These are phyloP conservation scores for Enhydra lutris DNA, from an alignment of 2,113 vertebrate species.

Conservation along the genomic window DNA sequence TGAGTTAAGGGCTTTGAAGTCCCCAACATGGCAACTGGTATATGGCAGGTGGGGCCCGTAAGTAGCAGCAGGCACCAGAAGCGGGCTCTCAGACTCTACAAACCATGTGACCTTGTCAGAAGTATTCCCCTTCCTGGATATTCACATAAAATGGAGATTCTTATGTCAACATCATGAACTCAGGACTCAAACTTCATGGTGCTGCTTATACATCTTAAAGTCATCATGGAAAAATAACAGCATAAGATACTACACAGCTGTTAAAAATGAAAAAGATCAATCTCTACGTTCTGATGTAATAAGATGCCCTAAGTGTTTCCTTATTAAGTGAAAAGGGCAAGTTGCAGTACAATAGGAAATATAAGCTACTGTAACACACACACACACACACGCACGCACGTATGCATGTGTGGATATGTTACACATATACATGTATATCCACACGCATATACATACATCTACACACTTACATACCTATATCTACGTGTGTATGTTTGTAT, in stretches of 20 bases:
- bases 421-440: no score
- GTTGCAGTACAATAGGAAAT: not conserved
- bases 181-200: not conserved
- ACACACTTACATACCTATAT: not conserved
- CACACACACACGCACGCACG: not conserved
- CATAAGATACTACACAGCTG: not conserved
- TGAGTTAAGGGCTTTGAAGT: not conserved
- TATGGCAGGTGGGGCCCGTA: not conserved
- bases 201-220: not conserved
- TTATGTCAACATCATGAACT: not conserved
- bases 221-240: not conserved
- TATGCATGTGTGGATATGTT: not conserved
- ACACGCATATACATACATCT: not conserved
- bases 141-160: conserved; percentile 6
- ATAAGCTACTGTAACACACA: not conserved
- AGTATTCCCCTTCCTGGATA: not conserved
- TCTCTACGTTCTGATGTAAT: not conserved
- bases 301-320: not conserved
- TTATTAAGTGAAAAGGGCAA: conserved; percentile 14
- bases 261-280: conserved; percentile 2
- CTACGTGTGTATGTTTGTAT: not conserved
- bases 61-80: not conserved
- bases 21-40: not conserved
- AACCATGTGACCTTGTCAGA: conserved; percentile 16
- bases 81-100: not conserved